Percentiles rank a stretch among this genome's conserved stretches.
Evolutionary conservation across 2,888 invertebrate species (phyloP).

Genomic region (Punctoribates punctum): DNA sequence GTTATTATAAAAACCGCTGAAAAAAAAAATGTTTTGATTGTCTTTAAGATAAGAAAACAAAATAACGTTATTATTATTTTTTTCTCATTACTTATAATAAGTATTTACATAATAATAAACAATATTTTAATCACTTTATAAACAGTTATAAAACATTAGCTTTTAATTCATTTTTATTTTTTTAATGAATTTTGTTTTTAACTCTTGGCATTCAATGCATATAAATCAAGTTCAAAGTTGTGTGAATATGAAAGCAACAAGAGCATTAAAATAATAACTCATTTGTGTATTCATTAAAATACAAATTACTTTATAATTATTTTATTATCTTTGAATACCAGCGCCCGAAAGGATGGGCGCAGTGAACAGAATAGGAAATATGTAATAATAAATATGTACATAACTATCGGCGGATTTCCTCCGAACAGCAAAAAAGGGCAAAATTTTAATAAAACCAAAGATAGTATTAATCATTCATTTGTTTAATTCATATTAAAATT

Average conservation of each 20-base stretch:
- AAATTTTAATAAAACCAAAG: background rate
- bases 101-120: background rate
- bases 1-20: no score
- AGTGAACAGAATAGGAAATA: background rate
- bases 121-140: background rate
- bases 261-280: constrained; percentile 6
- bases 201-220: background rate
- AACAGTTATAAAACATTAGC: background rate
- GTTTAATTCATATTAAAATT: background rate
- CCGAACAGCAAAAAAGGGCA: background rate
- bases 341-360: constrained; percentile 31
- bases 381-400: constrained; percentile 5
- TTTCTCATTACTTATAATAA: background rate
- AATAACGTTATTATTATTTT: background rate
- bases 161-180: background rate
- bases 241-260: background rate
- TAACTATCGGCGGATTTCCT: constrained; percentile 34
- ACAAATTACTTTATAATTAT: constrained; percentile 33
- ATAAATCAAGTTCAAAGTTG: constrained; percentile 15
- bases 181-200: background rate
- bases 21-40: background rate
- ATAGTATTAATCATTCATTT: constrained; percentile 4
- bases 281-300: constrained; percentile 26
- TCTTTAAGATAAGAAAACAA: background rate
- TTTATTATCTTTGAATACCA: constrained; percentile 5